Base-by-base conservation (phyloP, 2,113 vertebrate species). In the Meles meles region DNA sequence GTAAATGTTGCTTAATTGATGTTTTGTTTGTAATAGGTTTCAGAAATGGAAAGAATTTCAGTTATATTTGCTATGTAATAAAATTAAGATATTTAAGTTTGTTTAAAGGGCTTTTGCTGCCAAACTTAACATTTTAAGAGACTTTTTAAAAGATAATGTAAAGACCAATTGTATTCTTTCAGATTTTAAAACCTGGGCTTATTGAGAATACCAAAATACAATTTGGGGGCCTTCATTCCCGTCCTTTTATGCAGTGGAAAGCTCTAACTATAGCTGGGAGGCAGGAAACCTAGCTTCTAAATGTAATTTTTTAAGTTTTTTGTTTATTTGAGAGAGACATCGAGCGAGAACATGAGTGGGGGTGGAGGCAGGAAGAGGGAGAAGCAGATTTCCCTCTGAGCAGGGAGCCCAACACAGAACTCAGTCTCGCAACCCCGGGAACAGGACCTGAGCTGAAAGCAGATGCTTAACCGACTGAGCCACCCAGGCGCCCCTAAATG, bases 31-130 rank as follows among this genome's bases (percentile, higher is more conserved):
- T 39, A 96, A 57, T 97, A n/a, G 85, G 12, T 94, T 97, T 97
- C 94, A 96, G 23, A 97, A 97, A 95, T 65, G 63, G 80, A 96
- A 96, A 96, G 74, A 96, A 95, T 97, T 95, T 96, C 69, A 93
- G 94, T 88, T 96, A 85, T 29, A 84, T 94, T 86, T 95, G 82
- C 42, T 91, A 15, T 85, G 25, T 97, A 77, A 86, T 97, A 97
- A 96, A 97, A 93, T 67, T 63, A 89, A 97, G 83, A 90, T 96
- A 85, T 83, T 96, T 98, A 96, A 96, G 77, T 96, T 82, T 80
- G 83, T 90, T 21, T 13, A 7, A 97, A 94, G 93, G 0, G 77
- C 27, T 95, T 97, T 97, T 97, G 6, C 77, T 97, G 84, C 94
- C 77, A 97, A 81, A 72, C 10, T 80, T 95, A 92, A 72, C 74